A percentile compares a stretch with the other conserved stretches of the same genome.
These are phyloP conservation scores for Muscicapa adusta DNA, from an alignment of 2,113 vertebrate genomes.

Conservation along the genomic window DNA sequence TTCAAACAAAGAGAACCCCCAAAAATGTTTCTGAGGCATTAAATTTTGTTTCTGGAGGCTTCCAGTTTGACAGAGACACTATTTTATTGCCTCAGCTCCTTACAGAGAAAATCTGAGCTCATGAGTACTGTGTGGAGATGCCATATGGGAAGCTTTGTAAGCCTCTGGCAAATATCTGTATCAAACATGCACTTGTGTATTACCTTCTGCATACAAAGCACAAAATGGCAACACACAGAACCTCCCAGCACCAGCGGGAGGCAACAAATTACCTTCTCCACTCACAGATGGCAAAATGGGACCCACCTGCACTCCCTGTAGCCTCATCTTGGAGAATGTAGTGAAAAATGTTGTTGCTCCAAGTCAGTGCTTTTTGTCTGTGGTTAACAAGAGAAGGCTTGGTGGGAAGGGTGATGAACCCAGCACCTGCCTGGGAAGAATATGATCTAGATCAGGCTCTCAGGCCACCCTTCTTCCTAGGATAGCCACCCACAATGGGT, in stretches of 20 bases:
- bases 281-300: slow-evolving; percentile 36
- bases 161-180: slow-evolving; percentile 53
- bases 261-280: not conserved
- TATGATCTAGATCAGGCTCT: not conserved
- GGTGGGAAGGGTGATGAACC: not conserved
- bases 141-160: slow-evolving; percentile 53
- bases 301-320: not conserved
- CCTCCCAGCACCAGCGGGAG: not conserved
- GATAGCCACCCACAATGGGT: not conserved
- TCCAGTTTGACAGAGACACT: not conserved
- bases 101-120: not conserved
- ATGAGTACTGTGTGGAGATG: not conserved
- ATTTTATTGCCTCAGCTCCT: not conserved
- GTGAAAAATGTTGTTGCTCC: not conserved
- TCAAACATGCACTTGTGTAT: not conserved
- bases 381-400: not conserved
- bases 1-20: not conserved
- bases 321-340: not conserved
- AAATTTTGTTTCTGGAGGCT: not conserved
- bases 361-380: not conserved
- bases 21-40: not conserved
- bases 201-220: slow-evolving; percentile 10
- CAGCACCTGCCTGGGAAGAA: not conserved
- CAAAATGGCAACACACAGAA: not conserved
- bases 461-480: not conserved